These are phyloP conservation scores for Spheniscus humboldti DNA, from an alignment of 2,797 vertebrate genomes.

Conservation along the genomic window DNA sequence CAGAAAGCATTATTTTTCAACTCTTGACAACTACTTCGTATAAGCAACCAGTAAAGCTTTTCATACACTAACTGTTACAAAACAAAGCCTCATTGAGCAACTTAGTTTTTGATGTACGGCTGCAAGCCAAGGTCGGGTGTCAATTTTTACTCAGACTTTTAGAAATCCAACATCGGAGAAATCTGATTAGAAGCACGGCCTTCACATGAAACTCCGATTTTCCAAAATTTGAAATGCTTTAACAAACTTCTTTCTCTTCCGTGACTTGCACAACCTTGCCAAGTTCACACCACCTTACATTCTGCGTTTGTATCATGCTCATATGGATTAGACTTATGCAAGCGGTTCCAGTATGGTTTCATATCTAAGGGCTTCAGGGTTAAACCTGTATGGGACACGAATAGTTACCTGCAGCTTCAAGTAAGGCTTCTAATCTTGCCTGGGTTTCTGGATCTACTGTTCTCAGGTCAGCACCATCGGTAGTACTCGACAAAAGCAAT, in stretches of 20 bases:
- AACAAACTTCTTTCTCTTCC: fast-evolving
- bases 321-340: neutral
- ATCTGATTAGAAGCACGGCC: neutral
- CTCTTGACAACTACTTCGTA: neutral
- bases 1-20: neutral
- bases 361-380: neutral
- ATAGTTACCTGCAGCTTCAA: conserved; percentile 80
- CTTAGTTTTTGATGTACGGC: neutral
- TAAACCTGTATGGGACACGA: neutral
- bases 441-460: conserved; percentile 84
- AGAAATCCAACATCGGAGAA: fast-evolving
- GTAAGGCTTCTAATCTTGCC: conserved; percentile 81
- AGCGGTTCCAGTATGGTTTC: neutral
- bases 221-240: neutral
- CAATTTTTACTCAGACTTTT: neutral
- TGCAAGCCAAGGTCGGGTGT: fast-evolving
- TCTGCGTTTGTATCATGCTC: neutral
- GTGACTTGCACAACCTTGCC: neutral
- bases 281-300: fast-evolving
- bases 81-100: neutral
- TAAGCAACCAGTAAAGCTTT: neutral
- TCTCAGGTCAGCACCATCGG: conserved; percentile 81
- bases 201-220: neutral
- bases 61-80: neutral
- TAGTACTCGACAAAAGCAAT: conserved; percentile 78